Conservation (phyloP, 92 coral and sea anemone genomes). For the Epizoanthus illoricatus region DNA sequence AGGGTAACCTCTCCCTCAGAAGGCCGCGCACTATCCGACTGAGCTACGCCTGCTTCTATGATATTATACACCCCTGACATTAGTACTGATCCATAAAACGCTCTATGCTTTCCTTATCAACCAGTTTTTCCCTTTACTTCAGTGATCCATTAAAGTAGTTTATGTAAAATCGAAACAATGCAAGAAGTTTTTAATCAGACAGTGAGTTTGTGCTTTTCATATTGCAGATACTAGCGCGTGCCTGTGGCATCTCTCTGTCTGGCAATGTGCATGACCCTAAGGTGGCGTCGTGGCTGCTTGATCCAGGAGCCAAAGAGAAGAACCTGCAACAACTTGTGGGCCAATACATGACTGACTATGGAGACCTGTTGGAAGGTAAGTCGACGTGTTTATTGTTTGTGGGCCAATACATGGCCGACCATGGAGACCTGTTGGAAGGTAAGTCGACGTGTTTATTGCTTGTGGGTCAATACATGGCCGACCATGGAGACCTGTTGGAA, state of each 20-base stretch:
- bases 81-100: too few relatives aligned
- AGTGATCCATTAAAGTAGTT: too few relatives aligned
- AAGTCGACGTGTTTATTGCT: neutral
- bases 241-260: constrained; percentile 72
- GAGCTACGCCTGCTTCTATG: too few relatives aligned
- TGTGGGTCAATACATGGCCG: constrained; percentile 26
- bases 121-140: too few relatives aligned
- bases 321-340: constrained; percentile 81
- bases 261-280: constrained; percentile 88
- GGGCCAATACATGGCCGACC: constrained; percentile 39
- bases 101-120: too few relatives aligned
- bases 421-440: constrained; percentile 82
- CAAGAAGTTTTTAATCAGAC: too few relatives aligned
- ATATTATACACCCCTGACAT: too few relatives aligned
- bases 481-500: constrained; percentile 67
- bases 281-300: constrained; percentile 91
- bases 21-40: too few relatives aligned
- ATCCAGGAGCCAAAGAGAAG: constrained; percentile 88
- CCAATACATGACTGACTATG: constrained; percentile 70
- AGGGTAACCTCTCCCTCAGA: too few relatives aligned
- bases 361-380: constrained; percentile 77
- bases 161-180: too few relatives aligned
- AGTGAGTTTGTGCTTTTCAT: neutral
- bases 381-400: neutral
- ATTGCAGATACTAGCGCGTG: constrained; percentile 67